Evolutionary conservation across 2,888 invertebrate species (phyloP), one percentile per base, ranked within the genome.

Genomic region (Nebria brevicollis): DNA sequence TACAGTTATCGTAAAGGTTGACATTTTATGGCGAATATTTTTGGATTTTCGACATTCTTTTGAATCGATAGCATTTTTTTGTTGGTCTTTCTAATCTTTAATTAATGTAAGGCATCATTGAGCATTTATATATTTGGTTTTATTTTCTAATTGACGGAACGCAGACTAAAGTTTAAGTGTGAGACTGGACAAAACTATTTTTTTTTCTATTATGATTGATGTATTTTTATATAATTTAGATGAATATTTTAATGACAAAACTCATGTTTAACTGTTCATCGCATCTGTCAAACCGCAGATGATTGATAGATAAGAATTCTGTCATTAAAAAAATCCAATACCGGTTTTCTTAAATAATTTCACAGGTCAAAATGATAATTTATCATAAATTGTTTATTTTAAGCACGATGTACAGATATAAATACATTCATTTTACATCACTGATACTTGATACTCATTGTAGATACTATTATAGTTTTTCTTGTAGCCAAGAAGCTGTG

Each of bases 161-260:
- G 4, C 34, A 34, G 4, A 34, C 34, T 34, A 34, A 34, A 34
- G 34, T 34, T 34, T 34, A 34, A 34, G 34, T 34, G 34, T 34
- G 34, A 34, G 5, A 34, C 34, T 34, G 34, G 34, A 34, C 34
- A 34, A 34, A 34, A 34, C 5, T 5, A 34, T 34, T 34, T 4
- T 34, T 34, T 34, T 34, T 34, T 34, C 34, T 34, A 4, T 34
- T 54, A 54, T 54, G 54, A 54, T 54, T 54, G 54, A 54, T 54
- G 54, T 54, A 54, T 54, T 54, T 54, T 54, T 54, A 54, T 54
- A 54, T 54, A 54, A 54, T 54, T 54, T 54, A 54, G 54, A 54
- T 54, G 54, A 54, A 54, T 54, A 54, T 54, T 54, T 54, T 54
- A 54, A 54, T 54, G 54, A 54, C 54, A 54, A 54, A 54, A 54